Conservation (phyloP, 2,113 vertebrate species). For the Vulpes ferrilata region DNA sequence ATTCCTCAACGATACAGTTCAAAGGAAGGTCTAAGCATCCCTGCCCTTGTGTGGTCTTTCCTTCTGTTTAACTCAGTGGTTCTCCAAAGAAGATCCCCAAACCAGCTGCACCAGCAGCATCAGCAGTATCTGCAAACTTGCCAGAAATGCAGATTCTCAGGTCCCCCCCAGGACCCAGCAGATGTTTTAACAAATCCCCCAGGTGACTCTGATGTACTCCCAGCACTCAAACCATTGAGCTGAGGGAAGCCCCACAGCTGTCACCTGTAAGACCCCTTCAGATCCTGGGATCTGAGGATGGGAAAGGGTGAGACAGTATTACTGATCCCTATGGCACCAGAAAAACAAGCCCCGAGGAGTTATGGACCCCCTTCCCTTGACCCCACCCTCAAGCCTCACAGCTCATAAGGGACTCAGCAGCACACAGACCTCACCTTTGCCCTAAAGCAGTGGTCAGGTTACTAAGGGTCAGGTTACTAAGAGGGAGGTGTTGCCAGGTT, state of each 20-base stretch:
- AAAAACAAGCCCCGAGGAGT: background rate
- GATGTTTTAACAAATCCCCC: too few relatives aligned
- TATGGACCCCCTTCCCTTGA: fast-evolving
- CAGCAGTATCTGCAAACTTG: background rate
- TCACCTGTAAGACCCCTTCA: background rate
- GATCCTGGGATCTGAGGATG: too few relatives aligned
- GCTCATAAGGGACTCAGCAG: background rate
- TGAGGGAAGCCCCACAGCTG: background rate
- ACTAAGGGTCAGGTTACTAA: background rate
- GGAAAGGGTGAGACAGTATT: background rate
- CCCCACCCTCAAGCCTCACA: background rate
- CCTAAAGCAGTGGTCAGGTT: background rate
- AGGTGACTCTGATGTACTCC: fast-evolving
- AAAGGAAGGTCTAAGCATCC: background rate
- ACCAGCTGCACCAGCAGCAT: background rate
- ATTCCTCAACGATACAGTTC: background rate
- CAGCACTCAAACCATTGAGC: background rate
- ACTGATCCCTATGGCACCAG: background rate
- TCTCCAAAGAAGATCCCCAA: background rate
- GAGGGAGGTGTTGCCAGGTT: background rate
- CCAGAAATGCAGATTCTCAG: background rate
- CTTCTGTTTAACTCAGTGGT: background rate
- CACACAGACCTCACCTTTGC: background rate
- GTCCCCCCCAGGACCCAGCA: too few relatives aligned
- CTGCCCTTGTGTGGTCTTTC: fast-evolving